Evolutionary conservation across 2,113 vertebrate species (phyloP).

Genomic region (Lipophrys pholis): DNA sequence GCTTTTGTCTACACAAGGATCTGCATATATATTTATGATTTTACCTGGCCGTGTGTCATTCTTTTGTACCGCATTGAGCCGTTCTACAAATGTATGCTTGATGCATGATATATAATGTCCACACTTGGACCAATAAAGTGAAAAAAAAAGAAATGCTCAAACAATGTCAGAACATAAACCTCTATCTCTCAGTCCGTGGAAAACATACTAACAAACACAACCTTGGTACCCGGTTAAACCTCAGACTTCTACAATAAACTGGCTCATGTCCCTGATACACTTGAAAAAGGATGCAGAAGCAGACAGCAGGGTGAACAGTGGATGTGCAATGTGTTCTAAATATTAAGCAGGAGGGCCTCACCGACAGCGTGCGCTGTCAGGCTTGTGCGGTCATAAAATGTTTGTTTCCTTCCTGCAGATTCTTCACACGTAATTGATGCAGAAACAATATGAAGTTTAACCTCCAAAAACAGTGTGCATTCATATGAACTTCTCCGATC

Average conservation of each 20-base stretch:
- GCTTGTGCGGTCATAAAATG: neutral
- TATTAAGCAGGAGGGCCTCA: no score
- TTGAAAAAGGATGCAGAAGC: neutral
- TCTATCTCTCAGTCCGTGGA: no score
- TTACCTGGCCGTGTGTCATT: neutral
- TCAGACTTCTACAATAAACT: neutral
- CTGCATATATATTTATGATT: neutral
- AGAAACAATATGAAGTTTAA: no score
- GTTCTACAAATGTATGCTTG: neutral
- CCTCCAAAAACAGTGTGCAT: no score
- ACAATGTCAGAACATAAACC: no score
- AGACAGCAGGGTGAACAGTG: neutral
- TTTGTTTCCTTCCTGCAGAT: neutral
- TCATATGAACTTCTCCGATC: no score
- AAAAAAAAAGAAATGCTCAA: no score
- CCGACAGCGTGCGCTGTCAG: no score
- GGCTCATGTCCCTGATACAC: neutral
- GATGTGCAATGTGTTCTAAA: neutral
- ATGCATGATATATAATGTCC: no score
- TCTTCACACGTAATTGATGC: neutral
- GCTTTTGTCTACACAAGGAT: constrained; percentile 17
- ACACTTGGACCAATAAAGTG: no score
- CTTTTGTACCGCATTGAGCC: neutral
- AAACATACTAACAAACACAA: neutral
- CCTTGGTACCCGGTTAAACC: constrained; percentile 1